Evolutionary conservation across 1,140 invertebrate genomes (phyloP), one percentile per base, ranked within the genome.

Genomic region (Notospermus geniculatus): DNA sequence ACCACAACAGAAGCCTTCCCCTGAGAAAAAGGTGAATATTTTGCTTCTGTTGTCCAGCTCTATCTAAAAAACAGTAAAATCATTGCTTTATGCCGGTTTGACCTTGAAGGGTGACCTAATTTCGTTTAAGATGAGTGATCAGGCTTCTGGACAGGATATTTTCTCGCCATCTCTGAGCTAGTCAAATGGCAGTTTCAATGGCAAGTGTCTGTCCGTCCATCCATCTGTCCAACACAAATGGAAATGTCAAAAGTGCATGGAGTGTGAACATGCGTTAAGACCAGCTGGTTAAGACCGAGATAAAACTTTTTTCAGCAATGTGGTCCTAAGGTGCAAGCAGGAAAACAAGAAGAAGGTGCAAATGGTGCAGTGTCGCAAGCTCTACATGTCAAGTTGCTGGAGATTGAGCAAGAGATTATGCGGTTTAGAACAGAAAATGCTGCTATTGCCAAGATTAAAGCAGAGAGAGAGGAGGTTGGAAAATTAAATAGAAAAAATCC

Each of bases 391-490:
- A 81, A 80, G 64, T 64, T 80, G 15, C 59, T 68, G 2, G 74
- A 81, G 43, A 52, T 82, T 29, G 80, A 82, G 52, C 71, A 58
- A 46, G 78, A 82, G 58, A 82, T 81, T 62, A 76, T 80, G 60
- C 73, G 67, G 43, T 82, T 81, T 57, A 53, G 76, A 27, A 71
- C 60, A 11, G 78, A 82, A 67, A 82, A 82, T 66, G 64, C 71
- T 19, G 65, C 67, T 41, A 61, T 82, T 13, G 71, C 72, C 9
- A 74, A 71, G 59, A 67, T 81, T 17, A 63, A 74, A 29, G 71
- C 70, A 63, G 78, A 80, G 52, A 65, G 78, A 62, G 79, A 82
- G 59, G 73, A 78, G 68, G 77, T 80, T 59, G 41, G 62, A 50
- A 7, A 5, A 50, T 5, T 7, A n/a, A 5, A 50, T 50, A 5